Base-by-base conservation (phyloP, 1,140 invertebrate species). In the Drosophila ficusphila region DNA sequence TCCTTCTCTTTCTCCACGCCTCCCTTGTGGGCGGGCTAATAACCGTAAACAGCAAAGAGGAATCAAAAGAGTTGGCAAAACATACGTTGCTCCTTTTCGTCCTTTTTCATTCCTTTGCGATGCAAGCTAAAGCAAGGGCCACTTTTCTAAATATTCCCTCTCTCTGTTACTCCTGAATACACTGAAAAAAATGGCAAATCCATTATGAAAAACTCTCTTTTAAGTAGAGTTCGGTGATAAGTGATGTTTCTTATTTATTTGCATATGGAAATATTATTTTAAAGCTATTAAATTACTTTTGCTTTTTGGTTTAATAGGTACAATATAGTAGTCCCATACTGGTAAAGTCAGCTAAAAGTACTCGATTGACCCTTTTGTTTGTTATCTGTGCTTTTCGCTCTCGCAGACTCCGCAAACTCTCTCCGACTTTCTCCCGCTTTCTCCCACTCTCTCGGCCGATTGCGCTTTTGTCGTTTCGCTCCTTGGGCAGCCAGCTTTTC, bases 41-140 rank as follows among this genome's bases (percentile, higher is more conserved):
- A 51, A 77, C 53, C 53, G 79, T 70, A 78, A 83, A 82, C 74
- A 82, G 72, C 42, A 25, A 38, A 23, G 29, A 36, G 48, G 29
- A 67, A 46, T 12, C 61, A 23, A 46, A 65, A 76, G 71, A 86
- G 72, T 86, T 86, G 81, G 76, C 76, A 73, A 69, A 85, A 85
- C 81, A 85, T 73, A 85, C 68, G 76, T 54, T 78, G 38, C 41
- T 51, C n/a, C 11, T 4, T 7, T n/a, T 56, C 14, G 21, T 41
- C 16, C 4, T 14, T 38, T 18, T 7, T 54, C 14, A 11, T 53
- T 12, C 14, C 4, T 25, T 12, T 25, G 36, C 25, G 21, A 14
- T 67, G 47, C 47, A 68, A 25, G 53, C 41, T 53, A 68, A 75
- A 53, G 60, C 74, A 54, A 77, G 76, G 39, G 64, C 48, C 58